Conservation (phyloP, 2,797 vertebrate genomes). For the Anguilla marmorata region DNA sequence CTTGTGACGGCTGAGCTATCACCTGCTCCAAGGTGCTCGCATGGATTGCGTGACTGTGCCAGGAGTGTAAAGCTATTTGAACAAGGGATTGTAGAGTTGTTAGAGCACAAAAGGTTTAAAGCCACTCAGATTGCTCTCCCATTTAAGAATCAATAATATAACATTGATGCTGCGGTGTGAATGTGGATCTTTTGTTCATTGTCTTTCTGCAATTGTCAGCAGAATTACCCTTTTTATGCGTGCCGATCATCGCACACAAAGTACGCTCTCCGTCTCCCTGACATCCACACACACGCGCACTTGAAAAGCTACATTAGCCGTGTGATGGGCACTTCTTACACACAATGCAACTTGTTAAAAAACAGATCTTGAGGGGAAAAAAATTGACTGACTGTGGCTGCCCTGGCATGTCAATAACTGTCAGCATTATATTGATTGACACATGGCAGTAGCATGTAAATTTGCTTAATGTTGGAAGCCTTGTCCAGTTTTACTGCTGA, state of each 20-base stretch:
- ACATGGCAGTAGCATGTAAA: slow-evolving; percentile 54
- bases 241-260: slow-evolving; percentile 61
- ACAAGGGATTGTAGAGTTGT: slow-evolving; percentile 55
- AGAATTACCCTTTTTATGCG: slow-evolving; percentile 61
- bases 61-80: slow-evolving; percentile 50
- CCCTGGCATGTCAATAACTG: slow-evolving; percentile 46
- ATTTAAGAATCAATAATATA: slow-evolving; percentile 72
- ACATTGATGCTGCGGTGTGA: slow-evolving; percentile 52
- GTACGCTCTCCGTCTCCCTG: slow-evolving; percentile 45
- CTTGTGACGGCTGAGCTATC: not conserved
- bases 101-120: slow-evolving; percentile 57
- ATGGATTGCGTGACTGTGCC: not conserved
- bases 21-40: not conserved
- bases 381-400: slow-evolving; percentile 36
- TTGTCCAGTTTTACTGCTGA: slow-evolving; percentile 55
- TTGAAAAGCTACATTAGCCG: slow-evolving; percentile 50
- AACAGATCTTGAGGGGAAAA: slow-evolving; percentile 36
- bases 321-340: slow-evolving; percentile 57
- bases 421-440: slow-evolving; percentile 58
- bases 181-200: slow-evolving; percentile 55
- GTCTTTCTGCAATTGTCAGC: slow-evolving; percentile 65
- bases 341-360: slow-evolving; percentile 36
- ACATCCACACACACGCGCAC: slow-evolving; percentile 17
- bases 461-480: slow-evolving; percentile 55
- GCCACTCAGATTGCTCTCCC: slow-evolving; percentile 64